A percentile compares a stretch with the other conserved stretches of the same genome.
These are phyloP conservation scores for Drosophila birchii DNA, from an alignment of 2,888 invertebrate genomes.

Conservation along the genomic window DNA sequence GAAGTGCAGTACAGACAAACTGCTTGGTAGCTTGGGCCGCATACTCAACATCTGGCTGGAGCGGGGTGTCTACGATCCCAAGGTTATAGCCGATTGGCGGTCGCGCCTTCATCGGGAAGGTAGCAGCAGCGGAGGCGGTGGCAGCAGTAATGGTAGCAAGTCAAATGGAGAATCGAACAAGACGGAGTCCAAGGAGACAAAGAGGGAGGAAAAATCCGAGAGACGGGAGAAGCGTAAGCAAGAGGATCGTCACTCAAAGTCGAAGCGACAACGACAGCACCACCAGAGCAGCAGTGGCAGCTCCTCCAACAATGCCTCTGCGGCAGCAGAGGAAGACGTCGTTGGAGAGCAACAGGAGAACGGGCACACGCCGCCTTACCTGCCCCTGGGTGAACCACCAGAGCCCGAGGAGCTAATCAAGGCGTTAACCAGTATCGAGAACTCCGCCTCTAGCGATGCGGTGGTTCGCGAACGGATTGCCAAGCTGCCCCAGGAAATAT, in stretches of 20 bases:
- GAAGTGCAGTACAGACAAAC: conserved; percentile 91
- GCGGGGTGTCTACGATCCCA: conserved; percentile 93
- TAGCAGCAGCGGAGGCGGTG: neutral
- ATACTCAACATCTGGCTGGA: conserved; percentile 97
- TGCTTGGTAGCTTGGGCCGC: conserved; percentile 91
- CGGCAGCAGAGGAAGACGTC: conserved; percentile 26
- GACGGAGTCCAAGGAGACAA: conserved; percentile 28
- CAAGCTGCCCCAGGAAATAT: conserved; percentile 96
- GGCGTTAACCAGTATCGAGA: conserved; percentile 93
- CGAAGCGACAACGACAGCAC: conserved; percentile 82
- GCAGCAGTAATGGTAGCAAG: conserved; percentile 40
- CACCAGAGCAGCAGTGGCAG: conserved; percentile 79
- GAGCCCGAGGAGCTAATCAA: conserved; percentile 97
- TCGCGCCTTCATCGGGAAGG: conserved; percentile 78
- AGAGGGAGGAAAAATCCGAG: conserved; percentile 68
- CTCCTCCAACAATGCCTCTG: conserved; percentile 9
- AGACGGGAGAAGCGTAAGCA: conserved; percentile 82
- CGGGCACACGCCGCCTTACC: conserved; percentile 91
- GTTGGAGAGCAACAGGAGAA: conserved; percentile 85
- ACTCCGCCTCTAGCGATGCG: conserved; percentile 97
- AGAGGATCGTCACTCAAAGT: conserved; percentile 77
- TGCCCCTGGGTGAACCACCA: conserved; percentile 93
- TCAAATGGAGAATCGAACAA: conserved; percentile 19
- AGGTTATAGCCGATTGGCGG: conserved; percentile 92
- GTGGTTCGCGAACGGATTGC: conserved; percentile 96